Evolutionary conservation across 92 coral and sea anemone species (phyloP), one percentile per base, ranked within the genome.

Genomic region (Epizoanthus fatuus): DNA sequence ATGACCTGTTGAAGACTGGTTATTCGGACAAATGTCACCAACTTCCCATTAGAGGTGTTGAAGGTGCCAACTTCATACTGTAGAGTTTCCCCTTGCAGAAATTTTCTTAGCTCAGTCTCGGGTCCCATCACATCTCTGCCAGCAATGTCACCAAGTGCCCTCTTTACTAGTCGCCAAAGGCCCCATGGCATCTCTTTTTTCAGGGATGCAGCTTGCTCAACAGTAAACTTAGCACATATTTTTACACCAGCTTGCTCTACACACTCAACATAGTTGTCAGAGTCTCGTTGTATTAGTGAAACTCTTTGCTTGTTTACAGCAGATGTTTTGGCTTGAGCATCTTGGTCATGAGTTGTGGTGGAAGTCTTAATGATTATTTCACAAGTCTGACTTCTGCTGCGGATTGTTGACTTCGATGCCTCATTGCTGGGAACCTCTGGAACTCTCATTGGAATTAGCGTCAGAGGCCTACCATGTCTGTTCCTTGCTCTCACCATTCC

Each of bases 161-260:
- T n/a, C 15, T 73, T 73, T 0, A 73, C 63, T 15, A 51, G 57
- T 38, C 79, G 44, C 63, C 62, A 47, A 11, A 73, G 58, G n/a
- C 39, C 58, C 79, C 58, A 73, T 39, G 79, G 29, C 79, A 73
- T 73, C 35, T 73, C 79, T 11, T 73, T 73, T 42, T 73, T 73
- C 12, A 73, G 16, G 3, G 79, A 25, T 4, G 79, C 79, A 14
- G 79, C 79, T n/a, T 73, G 79, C 15, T 73, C 79, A 47, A 73
- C 7, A 1, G 63, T 73, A 57, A 73, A 73, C 60, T 73, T 73
- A 15, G 68, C 42, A 4, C 16, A 17, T 3, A 63, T 22, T n/a
- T 63, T 63, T 2, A 63, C 4, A 12, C 68, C 42, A 20, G 68
- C 38, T n/a, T 49, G 20, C 2, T 73, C 79, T 22, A 20, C 11